These are phyloP conservation scores for Urocyon cinereoargenteus DNA, from an alignment of 2,797 vertebrate species.

Conservation along the genomic window DNA sequence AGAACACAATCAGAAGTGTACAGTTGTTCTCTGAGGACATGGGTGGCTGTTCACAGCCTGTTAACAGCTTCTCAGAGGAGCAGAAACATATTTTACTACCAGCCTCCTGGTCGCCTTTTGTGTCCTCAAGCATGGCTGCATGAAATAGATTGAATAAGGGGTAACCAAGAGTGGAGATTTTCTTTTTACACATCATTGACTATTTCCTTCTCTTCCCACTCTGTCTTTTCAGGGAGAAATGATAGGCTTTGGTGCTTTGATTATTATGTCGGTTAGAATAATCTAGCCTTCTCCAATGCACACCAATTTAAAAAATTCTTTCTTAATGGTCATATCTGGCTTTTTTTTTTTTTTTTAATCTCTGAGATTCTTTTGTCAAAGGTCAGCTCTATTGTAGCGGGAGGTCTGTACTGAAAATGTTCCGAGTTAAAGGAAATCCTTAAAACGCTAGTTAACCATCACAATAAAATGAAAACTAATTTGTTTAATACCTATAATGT, in stretches of 20 bases:
- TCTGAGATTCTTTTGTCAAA: slow-evolving; percentile 47
- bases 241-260: slow-evolving; percentile 67
- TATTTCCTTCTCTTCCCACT: slow-evolving; percentile 67
- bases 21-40: slow-evolving; percentile 14
- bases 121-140: slow-evolving; percentile 53
- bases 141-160: slow-evolving; percentile 71
- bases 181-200: slow-evolving; percentile 72
- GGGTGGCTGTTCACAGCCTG: slow-evolving; percentile 58
- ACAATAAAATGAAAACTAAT: neutral
- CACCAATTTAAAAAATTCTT: slow-evolving; percentile 61
- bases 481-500: slow-evolving; percentile 22
- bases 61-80: slow-evolving; percentile 64
- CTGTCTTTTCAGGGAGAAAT: slow-evolving; percentile 72
- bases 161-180: slow-evolving; percentile 73
- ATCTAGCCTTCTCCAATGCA: slow-evolving; percentile 41
- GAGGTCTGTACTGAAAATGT: slow-evolving; percentile 18
- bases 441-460: neutral
- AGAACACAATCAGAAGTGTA: neutral
- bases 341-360: neutral
- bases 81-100: slow-evolving; percentile 55
- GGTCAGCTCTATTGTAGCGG: neutral
- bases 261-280: slow-evolving; percentile 67
- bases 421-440: slow-evolving; percentile 26
- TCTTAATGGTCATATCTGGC: slow-evolving; percentile 34
- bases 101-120: neutral